Conservation (phyloP, 2,888 invertebrate species). For the Gastrophysa polygoni region DNA sequence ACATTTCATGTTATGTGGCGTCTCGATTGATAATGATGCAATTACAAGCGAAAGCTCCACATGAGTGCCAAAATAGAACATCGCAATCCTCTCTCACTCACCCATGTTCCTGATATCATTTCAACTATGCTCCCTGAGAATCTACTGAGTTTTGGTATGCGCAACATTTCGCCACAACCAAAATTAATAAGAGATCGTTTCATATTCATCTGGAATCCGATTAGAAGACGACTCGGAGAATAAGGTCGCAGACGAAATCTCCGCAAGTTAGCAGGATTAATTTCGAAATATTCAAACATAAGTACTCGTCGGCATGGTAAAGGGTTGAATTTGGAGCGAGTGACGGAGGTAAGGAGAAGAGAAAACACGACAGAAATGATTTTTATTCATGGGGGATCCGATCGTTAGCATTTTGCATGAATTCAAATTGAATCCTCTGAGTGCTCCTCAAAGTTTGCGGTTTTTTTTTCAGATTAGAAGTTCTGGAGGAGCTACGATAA, state of each 20-base stretch:
- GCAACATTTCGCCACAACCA: neutral
- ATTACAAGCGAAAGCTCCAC: too few relatives aligned
- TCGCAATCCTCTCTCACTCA: neutral
- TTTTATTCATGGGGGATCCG: conserved; percentile 51
- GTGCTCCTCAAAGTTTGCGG: conserved; percentile 26
- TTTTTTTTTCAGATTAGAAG: neutral
- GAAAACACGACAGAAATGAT: conserved; percentile 39
- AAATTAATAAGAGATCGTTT: conserved; percentile 8
- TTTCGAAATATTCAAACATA: conserved; percentile 25
- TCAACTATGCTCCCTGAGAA: neutral
- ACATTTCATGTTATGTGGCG: too few relatives aligned
- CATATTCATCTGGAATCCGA: conserved; percentile 13
- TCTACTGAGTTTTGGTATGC: neutral
- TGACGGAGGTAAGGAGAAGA: conserved; percentile 24
- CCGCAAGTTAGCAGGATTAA: conserved; percentile 19
- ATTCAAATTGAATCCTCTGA: conserved; percentile 50
- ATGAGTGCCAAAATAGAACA: too few relatives aligned
- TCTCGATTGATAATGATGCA: too few relatives aligned
- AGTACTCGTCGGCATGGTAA: conserved; percentile 4
- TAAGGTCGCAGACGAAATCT: conserved; percentile 7
- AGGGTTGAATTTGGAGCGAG: conserved; percentile 24
- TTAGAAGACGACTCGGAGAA: neutral
- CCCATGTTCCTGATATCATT: neutral
- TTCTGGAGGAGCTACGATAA: too few relatives aligned
- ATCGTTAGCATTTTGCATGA: conserved; percentile 53